phyloP scores from a whole-genome alignment of 35 echinoderm and acorn worm species.

The Lytechinus variegatus region DNA sequence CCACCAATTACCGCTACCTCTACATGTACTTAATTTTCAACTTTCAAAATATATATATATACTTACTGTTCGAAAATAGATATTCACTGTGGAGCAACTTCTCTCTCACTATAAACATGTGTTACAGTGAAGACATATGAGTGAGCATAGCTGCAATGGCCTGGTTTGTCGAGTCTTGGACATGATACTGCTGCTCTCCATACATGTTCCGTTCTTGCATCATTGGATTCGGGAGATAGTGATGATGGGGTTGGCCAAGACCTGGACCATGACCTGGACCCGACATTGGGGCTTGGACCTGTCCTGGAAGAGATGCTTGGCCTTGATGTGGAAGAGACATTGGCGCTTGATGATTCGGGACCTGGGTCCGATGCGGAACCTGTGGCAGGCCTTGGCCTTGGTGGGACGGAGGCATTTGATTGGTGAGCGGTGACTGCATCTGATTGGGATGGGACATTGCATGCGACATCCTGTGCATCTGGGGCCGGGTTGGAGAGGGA shows the following conservation, averaged over 20 bases:
- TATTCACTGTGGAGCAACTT: neutral
- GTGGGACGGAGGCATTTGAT: neutral
- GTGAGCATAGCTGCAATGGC: conserved; percentile 42
- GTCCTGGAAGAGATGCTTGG: neutral
- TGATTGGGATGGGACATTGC: neutral
- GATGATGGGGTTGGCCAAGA: neutral
- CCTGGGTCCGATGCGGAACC: neutral
- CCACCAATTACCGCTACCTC: neutral
- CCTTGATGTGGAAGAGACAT: neutral
- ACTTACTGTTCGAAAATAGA: neutral
- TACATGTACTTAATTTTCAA: neutral
- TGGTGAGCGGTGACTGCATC: neutral
- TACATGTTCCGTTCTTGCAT: conserved; percentile 30
- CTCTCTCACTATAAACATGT: neutral
- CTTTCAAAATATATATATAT: neutral
- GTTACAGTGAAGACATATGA: conserved; percentile 37
- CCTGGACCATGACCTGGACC: conserved; percentile 16
- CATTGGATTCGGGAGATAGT: conserved; percentile 23
- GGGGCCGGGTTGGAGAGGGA: neutral
- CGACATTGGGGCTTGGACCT: conserved; percentile 9
- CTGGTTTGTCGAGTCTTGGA: conserved; percentile 39
- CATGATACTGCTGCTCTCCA: neutral
- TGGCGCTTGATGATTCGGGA: neutral
- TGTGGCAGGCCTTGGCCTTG: neutral
- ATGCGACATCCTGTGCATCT: neutral